Percentiles rank a stretch among this genome's conserved stretches.
These are phyloP conservation scores for Irena cyanogastra DNA, from an alignment of 2,113 vertebrate species.

Conservation along the genomic window DNA sequence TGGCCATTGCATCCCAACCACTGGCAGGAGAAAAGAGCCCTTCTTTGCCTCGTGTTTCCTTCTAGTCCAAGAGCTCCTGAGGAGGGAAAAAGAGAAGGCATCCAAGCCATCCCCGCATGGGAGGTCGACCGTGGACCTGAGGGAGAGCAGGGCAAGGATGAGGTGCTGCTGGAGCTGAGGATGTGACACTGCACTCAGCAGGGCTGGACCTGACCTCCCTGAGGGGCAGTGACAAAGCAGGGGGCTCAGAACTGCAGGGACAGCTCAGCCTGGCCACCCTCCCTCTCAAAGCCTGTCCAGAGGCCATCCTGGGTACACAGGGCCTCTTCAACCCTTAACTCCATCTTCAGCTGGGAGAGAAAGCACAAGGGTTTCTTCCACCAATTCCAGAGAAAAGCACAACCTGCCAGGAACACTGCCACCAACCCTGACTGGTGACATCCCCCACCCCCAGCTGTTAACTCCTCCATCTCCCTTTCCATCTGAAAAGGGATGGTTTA, in stretches of 20 bases:
- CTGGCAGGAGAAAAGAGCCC: not conserved
- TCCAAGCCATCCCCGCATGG: accelerated
- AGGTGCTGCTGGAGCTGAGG: conserved; percentile 44
- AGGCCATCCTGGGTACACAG: accelerated
- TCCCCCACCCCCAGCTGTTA: not conserved
- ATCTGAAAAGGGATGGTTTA: not conserved
- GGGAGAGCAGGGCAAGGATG: accelerated
- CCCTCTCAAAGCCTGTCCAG: accelerated
- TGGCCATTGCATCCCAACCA: not conserved
- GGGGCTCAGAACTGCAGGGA: not conserved
- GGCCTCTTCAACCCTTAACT: not conserved
- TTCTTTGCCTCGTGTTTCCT: not conserved
- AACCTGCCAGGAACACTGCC: not conserved
- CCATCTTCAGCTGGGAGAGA: not conserved
- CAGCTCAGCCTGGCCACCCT: not conserved
- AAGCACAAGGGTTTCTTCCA: not conserved
- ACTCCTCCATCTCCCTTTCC: not conserved
- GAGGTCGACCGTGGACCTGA: not conserved
- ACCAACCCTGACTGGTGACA: not conserved
- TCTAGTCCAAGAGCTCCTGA: conserved; percentile 61
- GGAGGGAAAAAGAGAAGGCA: not conserved
- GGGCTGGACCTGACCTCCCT: not conserved
- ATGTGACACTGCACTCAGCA: accelerated
- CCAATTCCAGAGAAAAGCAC: not conserved
- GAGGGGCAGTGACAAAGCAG: not conserved